A percentile compares a stretch with the other conserved stretches of the same genome.
phyloP scores from a whole-genome alignment of 2,797 vertebrate genomes.

The Mus spretus region DNA sequence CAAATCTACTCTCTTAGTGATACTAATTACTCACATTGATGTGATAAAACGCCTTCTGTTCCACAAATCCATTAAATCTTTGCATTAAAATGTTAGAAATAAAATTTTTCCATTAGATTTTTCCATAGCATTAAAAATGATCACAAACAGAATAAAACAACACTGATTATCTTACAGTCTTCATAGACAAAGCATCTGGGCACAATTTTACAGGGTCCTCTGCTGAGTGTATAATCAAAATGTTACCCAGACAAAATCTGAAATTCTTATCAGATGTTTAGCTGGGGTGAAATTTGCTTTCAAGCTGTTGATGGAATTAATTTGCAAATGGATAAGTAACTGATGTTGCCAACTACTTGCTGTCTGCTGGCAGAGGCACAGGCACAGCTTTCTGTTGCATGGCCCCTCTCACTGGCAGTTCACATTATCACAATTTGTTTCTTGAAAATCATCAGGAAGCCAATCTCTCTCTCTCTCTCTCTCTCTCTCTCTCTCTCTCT shows the following conservation, averaged over 20 bases:
- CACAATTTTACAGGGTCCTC: slow-evolving; percentile 9
- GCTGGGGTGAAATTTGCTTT: slow-evolving; percentile 61
- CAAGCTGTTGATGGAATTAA: slow-evolving; percentile 62
- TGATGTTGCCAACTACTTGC: slow-evolving; percentile 6
- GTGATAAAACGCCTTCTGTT: slow-evolving; percentile 10
- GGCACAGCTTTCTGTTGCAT: not conserved
- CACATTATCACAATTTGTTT: slow-evolving; percentile 34
- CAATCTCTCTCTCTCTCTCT: not conserved
- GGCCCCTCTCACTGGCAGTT: not conserved
- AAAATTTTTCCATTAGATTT: slow-evolving; percentile 38
- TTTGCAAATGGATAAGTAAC: slow-evolving; percentile 35
- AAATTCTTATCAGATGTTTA: slow-evolving; percentile 51
- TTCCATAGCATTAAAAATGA: slow-evolving; percentile 37
- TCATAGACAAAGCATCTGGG: slow-evolving; percentile 6
- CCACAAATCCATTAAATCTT: not conserved
- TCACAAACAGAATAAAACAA: slow-evolving; percentile 17
- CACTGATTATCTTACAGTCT: slow-evolving; percentile 14
- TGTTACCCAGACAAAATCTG: not conserved
- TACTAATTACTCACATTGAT: slow-evolving; percentile 8
- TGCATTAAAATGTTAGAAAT: slow-evolving; percentile 41
- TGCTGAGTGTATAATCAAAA: slow-evolving; percentile 24
- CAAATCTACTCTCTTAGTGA: slow-evolving; percentile 9
- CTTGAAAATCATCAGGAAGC: not conserved
- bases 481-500: not conserved
- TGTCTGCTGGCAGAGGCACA: slow-evolving; percentile 35